Evolutionary conservation across 2,888 invertebrate genomes (phyloP), one percentile per base, ranked within the genome.

Genomic region (Ornithoptera alexandrae): DNA sequence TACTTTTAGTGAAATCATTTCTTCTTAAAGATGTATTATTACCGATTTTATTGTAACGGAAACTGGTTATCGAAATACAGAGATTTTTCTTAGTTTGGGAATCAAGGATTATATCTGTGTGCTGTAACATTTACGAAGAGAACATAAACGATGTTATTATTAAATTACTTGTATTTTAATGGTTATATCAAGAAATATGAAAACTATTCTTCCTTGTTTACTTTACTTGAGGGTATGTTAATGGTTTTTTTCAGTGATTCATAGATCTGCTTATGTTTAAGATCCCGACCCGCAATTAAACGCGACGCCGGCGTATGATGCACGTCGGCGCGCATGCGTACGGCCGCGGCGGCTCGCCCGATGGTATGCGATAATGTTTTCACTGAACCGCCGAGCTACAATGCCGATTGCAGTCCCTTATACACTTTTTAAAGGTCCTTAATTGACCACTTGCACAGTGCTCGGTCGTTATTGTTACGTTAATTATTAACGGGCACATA

Each of bases 261-360:
- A 67, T 60, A 60, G 20, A 22, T 61, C 74, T 50, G 15, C 66
- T 76, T 73, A 20, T n/a, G 18, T n/a, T 10, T 53, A 53, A 53
- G 53, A 78, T 76, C 77, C 76, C 73, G 76, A 78, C 71, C 79
- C 77, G 82, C 84, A 84, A 84, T 85, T 84, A 85, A 85, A 81
- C 76, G 74, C 77, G 74, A 73, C 75, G 79, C 78, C 78, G 79
- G 81, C 79, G 80, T 81, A 78, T 77, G 73, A 79, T 80, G 78
- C 80, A 79, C 83, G 81, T 81, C 79, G 78, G 77, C 76, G 75
- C 76, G 72, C 76, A 77, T 75, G 75, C 77, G 76, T 74, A 75
- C 74, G 72, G 74, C 71, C 71, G 72, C 73, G 74, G 72, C 74
- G 76, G 64, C 57, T 62, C 69, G 30, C 59, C 72, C 70, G 76